These are phyloP conservation scores for Schizopygopsis pylzovi DNA, from an alignment of 2,797 vertebrate species.

Conservation along the genomic window DNA sequence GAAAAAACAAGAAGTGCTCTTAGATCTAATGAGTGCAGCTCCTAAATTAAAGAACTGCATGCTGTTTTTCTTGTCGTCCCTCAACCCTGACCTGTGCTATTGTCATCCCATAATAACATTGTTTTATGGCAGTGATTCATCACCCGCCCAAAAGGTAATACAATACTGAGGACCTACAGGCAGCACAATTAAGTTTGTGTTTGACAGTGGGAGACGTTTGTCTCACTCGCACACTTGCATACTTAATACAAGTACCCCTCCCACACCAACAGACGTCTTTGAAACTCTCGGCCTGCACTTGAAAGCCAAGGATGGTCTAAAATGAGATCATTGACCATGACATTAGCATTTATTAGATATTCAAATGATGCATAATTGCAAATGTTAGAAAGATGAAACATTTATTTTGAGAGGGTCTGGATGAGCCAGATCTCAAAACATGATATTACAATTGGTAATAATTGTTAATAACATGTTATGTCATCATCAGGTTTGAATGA, in stretches of 20 bases:
- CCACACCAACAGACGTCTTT: constrained; percentile 44
- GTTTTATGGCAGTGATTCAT: constrained; percentile 78
- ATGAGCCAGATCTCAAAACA: constrained; percentile 12
- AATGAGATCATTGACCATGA: constrained; percentile 70
- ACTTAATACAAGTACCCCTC: constrained; percentile 71
- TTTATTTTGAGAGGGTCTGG: constrained; percentile 18
- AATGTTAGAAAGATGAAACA: constrained; percentile 64
- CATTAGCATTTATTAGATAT: constrained; percentile 75
- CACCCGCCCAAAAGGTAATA: constrained; percentile 80
- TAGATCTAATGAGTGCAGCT: constrained; percentile 55
- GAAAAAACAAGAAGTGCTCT: constrained; percentile 30
- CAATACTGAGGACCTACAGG: constrained; percentile 76
- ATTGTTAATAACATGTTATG: background rate
- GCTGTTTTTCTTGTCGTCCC: constrained; percentile 42
- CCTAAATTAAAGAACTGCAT: constrained; percentile 51
- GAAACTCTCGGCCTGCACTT: constrained; percentile 31
- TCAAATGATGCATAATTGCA: constrained; percentile 74
- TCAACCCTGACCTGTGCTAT: constrained; percentile 56
- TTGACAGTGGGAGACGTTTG: constrained; percentile 80
- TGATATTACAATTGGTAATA: background rate
- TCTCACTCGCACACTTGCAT: constrained; percentile 74
- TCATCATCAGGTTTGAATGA: background rate
- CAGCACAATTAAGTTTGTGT: constrained; percentile 81
- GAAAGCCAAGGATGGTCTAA: constrained; percentile 54
- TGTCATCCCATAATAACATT: constrained; percentile 75